Percentiles rank a stretch among this genome's conserved stretches.
phyloP scores from a whole-genome alignment of 2,797 vertebrate genomes.

The Enteromius anoplus region DNA sequence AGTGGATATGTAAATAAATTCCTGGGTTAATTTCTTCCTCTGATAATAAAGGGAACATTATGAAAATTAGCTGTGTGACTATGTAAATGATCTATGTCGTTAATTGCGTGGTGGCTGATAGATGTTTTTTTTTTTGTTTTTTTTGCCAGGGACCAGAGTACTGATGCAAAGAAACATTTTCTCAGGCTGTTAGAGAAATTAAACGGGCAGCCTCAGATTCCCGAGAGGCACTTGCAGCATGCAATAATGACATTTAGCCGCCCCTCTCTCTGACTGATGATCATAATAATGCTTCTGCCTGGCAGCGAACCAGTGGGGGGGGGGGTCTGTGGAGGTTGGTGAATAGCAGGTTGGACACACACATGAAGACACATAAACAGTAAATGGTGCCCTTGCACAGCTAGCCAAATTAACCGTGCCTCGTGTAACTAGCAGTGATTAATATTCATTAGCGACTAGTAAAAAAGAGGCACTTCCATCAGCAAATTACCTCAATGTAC shows the following conservation, averaged over 20 bases:
- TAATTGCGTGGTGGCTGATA: slow-evolving; percentile 86
- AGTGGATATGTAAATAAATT: slow-evolving; percentile 99
- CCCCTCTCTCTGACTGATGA: slow-evolving; percentile 77
- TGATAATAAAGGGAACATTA: slow-evolving; percentile 99
- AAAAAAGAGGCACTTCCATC: slow-evolving; percentile 70
- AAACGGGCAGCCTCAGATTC: slow-evolving; percentile 75
- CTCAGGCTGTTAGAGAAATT: slow-evolving; percentile 80
- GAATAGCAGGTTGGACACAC: slow-evolving; percentile 61
- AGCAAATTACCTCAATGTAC: slow-evolving; percentile 73
- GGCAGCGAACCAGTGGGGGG: slow-evolving; percentile 73
- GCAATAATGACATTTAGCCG: slow-evolving; percentile 79
- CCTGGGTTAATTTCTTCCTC: slow-evolving; percentile 99
- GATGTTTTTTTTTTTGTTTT: slow-evolving; percentile 37
- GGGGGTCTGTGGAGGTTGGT: slow-evolving; percentile 62
- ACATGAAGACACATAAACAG: slow-evolving; percentile 40
- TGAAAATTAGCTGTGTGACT: slow-evolving; percentile 98
- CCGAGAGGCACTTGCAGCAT: slow-evolving; percentile 73
- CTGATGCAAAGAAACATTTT: slow-evolving; percentile 80
- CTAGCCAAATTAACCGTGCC: slow-evolving; percentile 45
- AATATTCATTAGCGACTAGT: slow-evolving; percentile 79
- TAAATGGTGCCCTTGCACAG: slow-evolving; percentile 41
- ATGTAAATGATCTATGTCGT: slow-evolving; percentile 97
- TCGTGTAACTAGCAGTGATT: slow-evolving; percentile 66
- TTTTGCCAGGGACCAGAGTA: slow-evolving; percentile 57
- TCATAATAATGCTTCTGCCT: slow-evolving; percentile 72